phyloP scores from a whole-genome alignment of 2,888 invertebrate genomes.

The Lobophora halterata region DNA sequence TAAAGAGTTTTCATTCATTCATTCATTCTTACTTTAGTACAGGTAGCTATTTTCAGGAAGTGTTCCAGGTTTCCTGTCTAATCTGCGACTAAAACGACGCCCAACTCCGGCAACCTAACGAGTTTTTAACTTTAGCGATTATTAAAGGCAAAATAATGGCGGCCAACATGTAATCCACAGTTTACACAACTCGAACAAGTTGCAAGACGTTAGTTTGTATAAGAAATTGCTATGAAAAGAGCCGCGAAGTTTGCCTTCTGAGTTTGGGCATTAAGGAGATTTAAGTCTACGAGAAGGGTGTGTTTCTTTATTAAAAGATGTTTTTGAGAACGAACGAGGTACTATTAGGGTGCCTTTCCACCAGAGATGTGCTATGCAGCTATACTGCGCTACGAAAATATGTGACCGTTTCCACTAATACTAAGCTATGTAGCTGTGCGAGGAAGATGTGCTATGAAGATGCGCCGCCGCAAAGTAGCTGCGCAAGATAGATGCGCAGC shows the following conservation, averaged over 20 bases:
- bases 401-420: too few relatives aligned
- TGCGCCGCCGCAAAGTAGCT: too few relatives aligned
- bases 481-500: too few relatives aligned
- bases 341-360: too few relatives aligned
- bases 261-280: slow-evolving; percentile 23
- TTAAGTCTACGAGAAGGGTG: slow-evolving; percentile 18
- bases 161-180: slow-evolving; percentile 31
- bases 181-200: slow-evolving; percentile 25
- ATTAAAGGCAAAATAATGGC: slow-evolving; percentile 44
- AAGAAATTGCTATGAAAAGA: slow-evolving; percentile 28
- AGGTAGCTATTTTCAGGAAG: slow-evolving; percentile 1
- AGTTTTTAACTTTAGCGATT: slow-evolving; percentile 59
- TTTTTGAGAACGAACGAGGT: slow-evolving; percentile 13
- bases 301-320: slow-evolving; percentile 21
- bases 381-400: too few relatives aligned
- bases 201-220: slow-evolving; percentile 25
- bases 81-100: slow-evolving; percentile 11
- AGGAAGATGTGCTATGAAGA: too few relatives aligned
- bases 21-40: too few relatives aligned
- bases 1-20: too few relatives aligned
- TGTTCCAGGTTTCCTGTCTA: slow-evolving; percentile 7
- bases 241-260: slow-evolving; percentile 18
- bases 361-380: too few relatives aligned
- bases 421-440: too few relatives aligned
- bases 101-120: slow-evolving; percentile 39